phyloP scores from a whole-genome alignment of 2,888 invertebrate genomes.

The Xylota sylvarum region DNA sequence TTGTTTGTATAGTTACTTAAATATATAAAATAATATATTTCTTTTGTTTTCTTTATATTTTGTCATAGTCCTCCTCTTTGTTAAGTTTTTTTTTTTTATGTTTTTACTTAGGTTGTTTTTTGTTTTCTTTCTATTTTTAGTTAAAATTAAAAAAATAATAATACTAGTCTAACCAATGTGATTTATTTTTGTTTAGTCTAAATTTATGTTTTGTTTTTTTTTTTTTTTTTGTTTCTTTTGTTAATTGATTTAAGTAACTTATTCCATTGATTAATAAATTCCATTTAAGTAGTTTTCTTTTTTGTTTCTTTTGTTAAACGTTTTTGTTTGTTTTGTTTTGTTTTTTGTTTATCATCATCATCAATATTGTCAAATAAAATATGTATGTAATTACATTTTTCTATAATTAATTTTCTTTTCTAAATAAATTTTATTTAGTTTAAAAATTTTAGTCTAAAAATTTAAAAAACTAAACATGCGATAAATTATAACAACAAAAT shows the following conservation, averaged over 20 bases:
- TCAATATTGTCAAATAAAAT: conserved; percentile 75
- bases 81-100: conserved; percentile 8
- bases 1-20: conserved; percentile 74
- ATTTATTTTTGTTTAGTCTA: conserved; percentile 68
- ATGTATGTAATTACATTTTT: conserved; percentile 69
- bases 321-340: conserved; percentile 53
- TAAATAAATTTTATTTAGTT: conserved; percentile 74
- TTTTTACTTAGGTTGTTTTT: conserved; percentile 49
- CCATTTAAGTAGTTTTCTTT: conserved; percentile 71
- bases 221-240: conserved; percentile 37
- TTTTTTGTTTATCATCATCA: conserved; percentile 48
- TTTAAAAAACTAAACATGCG: conserved; percentile 45
- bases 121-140: conserved; percentile 57
- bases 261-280: conserved; percentile 73
- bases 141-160: conserved; percentile 73
- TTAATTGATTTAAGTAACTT: conserved; percentile 74
- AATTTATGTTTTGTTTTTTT: conserved; percentile 43
- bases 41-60: conserved; percentile 23
- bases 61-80: conserved; percentile 72
- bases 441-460: conserved; percentile 62
- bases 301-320: conserved; percentile 7
- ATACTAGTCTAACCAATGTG: conserved; percentile 77
- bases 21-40: conserved; percentile 66
- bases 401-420: conserved; percentile 57
- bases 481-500: conserved; percentile 53